Conservation (phyloP, 2,113 vertebrate species). For the Shinisaurus crocodilurus region DNA sequence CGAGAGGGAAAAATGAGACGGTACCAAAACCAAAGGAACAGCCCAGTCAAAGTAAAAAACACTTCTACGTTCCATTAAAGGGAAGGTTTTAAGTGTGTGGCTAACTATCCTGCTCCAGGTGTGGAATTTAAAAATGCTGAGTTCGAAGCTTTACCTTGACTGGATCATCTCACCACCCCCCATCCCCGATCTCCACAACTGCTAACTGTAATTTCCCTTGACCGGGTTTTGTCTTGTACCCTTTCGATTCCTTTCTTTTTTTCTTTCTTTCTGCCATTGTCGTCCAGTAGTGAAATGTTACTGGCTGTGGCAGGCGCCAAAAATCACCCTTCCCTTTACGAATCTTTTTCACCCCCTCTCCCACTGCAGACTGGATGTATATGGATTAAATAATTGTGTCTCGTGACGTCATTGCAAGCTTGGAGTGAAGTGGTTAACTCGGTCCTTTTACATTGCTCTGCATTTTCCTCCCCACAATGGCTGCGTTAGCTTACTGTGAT, state of each 20-base stretch:
- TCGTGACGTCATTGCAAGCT: slow-evolving; percentile 71
- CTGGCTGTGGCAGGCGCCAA: slow-evolving; percentile 70
- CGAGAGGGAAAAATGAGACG: background rate
- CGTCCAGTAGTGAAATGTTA: slow-evolving; percentile 53
- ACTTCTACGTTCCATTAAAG: background rate
- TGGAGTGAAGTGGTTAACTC: slow-evolving; percentile 66
- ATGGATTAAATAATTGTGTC: slow-evolving; percentile 66
- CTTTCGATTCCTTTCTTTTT: slow-evolving; percentile 63
- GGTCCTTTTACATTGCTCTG: slow-evolving; percentile 15
- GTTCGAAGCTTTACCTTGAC: no score
- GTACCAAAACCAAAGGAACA: background rate
- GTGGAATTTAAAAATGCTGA: background rate
- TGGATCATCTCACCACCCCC: no score
- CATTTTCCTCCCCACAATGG: background rate
- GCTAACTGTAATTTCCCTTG: no score
- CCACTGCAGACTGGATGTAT: slow-evolving; percentile 54
- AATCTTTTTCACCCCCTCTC: background rate
- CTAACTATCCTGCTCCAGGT: background rate
- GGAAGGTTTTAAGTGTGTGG: background rate
- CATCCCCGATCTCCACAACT: no score
- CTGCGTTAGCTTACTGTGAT: slow-evolving; percentile 57
- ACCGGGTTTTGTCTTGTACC: slow-evolving; percentile 67
- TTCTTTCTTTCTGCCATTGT: slow-evolving; percentile 68
- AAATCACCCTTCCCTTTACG: background rate
- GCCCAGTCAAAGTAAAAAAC: background rate